Conservation (phyloP, 2,113 vertebrate species). For the Periophthalmodon schlosseri region DNA sequence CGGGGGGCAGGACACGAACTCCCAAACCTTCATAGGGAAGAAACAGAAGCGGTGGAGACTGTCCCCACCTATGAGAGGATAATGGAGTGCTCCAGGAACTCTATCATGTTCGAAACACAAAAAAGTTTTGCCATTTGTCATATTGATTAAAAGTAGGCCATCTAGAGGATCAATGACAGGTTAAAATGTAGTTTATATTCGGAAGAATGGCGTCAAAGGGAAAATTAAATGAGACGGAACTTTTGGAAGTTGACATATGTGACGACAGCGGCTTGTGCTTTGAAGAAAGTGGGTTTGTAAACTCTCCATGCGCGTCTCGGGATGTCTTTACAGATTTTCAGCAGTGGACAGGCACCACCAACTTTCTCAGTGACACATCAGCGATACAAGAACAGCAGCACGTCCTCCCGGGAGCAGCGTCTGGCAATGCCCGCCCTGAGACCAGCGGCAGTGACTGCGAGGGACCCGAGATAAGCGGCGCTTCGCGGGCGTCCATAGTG, state of each 20-base stretch:
- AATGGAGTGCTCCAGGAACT: constrained; percentile 72
- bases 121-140: constrained; percentile 32
- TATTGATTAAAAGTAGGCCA: background rate
- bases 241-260: constrained; percentile 78
- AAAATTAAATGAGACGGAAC: constrained; percentile 50
- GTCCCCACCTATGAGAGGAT: constrained; percentile 24
- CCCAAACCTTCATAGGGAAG: constrained; percentile 48
- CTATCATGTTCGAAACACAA: constrained; percentile 40
- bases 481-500: constrained; percentile 82
- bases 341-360: constrained; percentile 53
- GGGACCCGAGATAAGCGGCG: constrained; percentile 14
- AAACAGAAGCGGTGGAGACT: constrained; percentile 32
- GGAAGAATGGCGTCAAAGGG: constrained; percentile 61
- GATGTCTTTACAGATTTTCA: constrained; percentile 66
- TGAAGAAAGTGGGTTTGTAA: constrained; percentile 63
- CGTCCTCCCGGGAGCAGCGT: background rate
- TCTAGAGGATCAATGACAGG: background rate
- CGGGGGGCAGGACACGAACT: constrained; percentile 15
- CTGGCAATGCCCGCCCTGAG: constrained; percentile 9
- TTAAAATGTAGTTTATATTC: background rate
- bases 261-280: constrained; percentile 48
- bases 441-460: constrained; percentile 15
- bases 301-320: constrained; percentile 37
- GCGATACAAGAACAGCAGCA: constrained; percentile 31
- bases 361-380: constrained; percentile 47